Base-by-base conservation (phyloP, 2,888 invertebrate genomes). In the Drosophila formosana region DNA sequence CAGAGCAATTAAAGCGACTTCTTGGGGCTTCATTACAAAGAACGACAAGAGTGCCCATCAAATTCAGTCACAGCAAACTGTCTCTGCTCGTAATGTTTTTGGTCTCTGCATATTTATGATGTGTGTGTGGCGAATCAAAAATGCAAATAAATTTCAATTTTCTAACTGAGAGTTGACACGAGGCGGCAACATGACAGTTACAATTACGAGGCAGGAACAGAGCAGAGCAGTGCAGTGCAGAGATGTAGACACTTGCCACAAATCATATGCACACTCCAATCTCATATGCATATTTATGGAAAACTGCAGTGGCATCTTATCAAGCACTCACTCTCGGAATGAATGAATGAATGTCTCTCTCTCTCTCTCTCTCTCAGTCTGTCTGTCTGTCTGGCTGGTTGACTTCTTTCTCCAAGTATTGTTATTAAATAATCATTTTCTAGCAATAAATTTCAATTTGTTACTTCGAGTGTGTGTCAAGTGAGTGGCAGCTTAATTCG, bases 111-210 rank as follows among this genome's bases (percentile, higher is more conserved):
- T 84, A 84, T 83, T 87, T 86, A 82, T 86, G 77, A 72, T 53
- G 83, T 68, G 73, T 68, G 73, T 82, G 73, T 82, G 71, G 64
- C 82, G 79, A 86, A 89, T 86, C 89, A 89, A 86, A 88, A 88
- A 88, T 86, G 86, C 88, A 89, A 89, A 87, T 87, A 87, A 89
- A 87, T 87, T 89, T 87, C 87, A 87, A 87, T 88, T 88, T 75
- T 77, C 72, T 79, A 86, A 75, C 83, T 75, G 62, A 63, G 67
- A 75, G 67, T 56, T 68, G 82, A 72, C 85, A 76, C 61, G 66
- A 82, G 78, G 67, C 73, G 68, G 79, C 88, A 78, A 89, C 85
- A 89, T 88, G 89, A 88, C 85, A 89, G 75, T 86, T 86, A 86
- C 88, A 80, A 72, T 78, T 78, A 72, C 79, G 82, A 75, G 62